Conservation (phyloP, 2,888 invertebrate genomes). For the Pristionchus japonicus region DNA sequence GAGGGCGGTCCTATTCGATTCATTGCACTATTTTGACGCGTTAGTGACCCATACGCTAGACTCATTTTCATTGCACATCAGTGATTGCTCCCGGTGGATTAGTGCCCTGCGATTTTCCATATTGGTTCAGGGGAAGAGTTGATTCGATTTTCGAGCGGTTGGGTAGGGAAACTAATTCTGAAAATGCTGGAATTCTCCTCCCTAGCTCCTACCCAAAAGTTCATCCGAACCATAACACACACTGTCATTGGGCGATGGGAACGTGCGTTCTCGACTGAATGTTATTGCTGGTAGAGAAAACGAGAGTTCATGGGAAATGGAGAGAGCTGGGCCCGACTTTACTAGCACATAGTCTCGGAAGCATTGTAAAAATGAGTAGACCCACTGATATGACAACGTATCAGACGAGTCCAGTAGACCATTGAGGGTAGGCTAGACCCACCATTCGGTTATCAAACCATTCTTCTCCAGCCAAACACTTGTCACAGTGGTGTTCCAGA, state of each 20-base stretch:
- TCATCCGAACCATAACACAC: background rate
- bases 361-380: background rate
- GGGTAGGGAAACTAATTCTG: too few relatives aligned
- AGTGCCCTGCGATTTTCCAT: background rate
- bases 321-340: background rate
- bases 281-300: background rate
- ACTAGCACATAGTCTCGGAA: background rate
- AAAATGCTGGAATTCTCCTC: background rate
- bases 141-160: background rate
- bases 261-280: background rate
- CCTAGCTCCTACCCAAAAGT: background rate
- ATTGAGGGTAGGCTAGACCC: background rate
- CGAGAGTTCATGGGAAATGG: background rate
- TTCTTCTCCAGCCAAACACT: background rate
- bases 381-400: background rate
- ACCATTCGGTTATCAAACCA: background rate
- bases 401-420: slow-evolving; percentile 23
- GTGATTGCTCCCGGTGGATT: background rate
- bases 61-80: too few relatives aligned
- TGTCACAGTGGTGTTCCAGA: too few relatives aligned
- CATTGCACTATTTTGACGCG: too few relatives aligned
- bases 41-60: too few relatives aligned
- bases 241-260: background rate
- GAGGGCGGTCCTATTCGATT: too few relatives aligned
- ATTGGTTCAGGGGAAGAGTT: background rate